Conservation (phyloP, 2,797 vertebrate species). For the Lophius americanus region DNA sequence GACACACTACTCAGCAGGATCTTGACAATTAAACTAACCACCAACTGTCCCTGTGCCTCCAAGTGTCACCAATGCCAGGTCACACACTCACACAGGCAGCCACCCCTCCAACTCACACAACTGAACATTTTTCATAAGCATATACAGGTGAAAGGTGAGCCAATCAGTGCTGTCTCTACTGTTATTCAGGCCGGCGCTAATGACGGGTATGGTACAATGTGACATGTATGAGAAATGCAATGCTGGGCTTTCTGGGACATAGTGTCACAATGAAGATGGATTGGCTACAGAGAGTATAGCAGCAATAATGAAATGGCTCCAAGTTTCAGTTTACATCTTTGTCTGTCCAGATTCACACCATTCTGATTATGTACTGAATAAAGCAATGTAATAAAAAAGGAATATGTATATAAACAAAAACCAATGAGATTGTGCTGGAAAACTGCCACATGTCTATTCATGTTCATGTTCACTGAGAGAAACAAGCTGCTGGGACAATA, state of each 20-base stretch:
- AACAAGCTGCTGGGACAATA: no score
- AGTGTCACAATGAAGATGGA: constrained; percentile 58
- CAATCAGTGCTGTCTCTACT: constrained; percentile 70
- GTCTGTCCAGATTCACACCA: no score
- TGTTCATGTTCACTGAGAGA: no score
- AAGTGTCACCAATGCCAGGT: constrained; percentile 42
- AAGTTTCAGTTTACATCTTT: background rate
- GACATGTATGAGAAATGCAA: constrained; percentile 68
- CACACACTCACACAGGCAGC: constrained; percentile 17
- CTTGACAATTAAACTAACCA: constrained; percentile 82
- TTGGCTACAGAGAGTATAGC: constrained; percentile 31
- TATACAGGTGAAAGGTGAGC: constrained; percentile 79
- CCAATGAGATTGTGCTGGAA: no score
- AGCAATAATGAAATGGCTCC: constrained; percentile 32
- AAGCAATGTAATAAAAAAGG: no score
- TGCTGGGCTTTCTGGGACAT: constrained; percentile 44
- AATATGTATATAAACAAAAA: no score
- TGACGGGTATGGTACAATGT: constrained; percentile 61
- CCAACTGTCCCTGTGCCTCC: constrained; percentile 62
- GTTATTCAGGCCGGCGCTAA: constrained; percentile 64
- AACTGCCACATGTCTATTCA: no score
- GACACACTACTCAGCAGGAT: constrained; percentile 72
- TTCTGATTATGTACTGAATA: no score
- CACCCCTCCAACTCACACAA: constrained; percentile 3
- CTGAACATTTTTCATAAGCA: constrained; percentile 71